A percentile compares a stretch with the other conserved stretches of the same genome.
These are phyloP conservation scores for Eilema depressum DNA, from an alignment of 2,888 invertebrate genomes.

Conservation along the genomic window DNA sequence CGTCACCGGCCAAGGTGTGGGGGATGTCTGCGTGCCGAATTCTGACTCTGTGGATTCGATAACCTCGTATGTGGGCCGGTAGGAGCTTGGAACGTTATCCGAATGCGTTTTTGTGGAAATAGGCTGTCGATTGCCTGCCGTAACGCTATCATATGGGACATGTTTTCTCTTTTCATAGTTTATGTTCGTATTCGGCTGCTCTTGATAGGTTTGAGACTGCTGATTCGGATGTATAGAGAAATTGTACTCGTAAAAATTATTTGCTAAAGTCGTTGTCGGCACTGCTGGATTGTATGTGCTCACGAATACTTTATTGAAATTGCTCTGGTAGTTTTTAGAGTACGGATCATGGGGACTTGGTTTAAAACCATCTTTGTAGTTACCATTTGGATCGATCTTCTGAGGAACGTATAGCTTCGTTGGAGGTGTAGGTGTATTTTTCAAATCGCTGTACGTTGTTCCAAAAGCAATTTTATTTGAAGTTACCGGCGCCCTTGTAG, in stretches of 20 bases:
- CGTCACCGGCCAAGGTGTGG: slow-evolving; percentile 72
- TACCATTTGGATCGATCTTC: slow-evolving; percentile 76
- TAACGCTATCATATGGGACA: slow-evolving; percentile 70
- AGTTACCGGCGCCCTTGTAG: slow-evolving; percentile 72
- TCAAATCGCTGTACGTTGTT: slow-evolving; percentile 72
- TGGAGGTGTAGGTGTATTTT: slow-evolving; percentile 82
- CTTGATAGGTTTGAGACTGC: slow-evolving; percentile 68
- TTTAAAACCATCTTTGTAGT: slow-evolving; percentile 72
- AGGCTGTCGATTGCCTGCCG: slow-evolving; percentile 73
- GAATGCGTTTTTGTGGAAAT: slow-evolving; percentile 61
- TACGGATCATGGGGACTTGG: slow-evolving; percentile 83
- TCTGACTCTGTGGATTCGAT: slow-evolving; percentile 77
- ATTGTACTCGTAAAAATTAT: slow-evolving; percentile 67
- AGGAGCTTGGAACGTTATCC: slow-evolving; percentile 55
- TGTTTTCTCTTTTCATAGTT: slow-evolving; percentile 73
- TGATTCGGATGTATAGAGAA: slow-evolving; percentile 70
- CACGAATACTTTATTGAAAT: slow-evolving; percentile 70
- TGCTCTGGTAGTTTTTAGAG: slow-evolving; percentile 63
- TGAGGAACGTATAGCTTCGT: slow-evolving; percentile 70
- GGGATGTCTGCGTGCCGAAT: slow-evolving; percentile 68
- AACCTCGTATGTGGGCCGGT: slow-evolving; percentile 79
- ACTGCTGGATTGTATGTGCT: slow-evolving; percentile 78
- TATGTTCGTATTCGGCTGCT: slow-evolving; percentile 63
- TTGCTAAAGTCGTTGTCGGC: slow-evolving; percentile 68
- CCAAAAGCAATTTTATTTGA: slow-evolving; percentile 74